Base-by-base conservation (phyloP, 2,797 vertebrate genomes). In the Microchirus variegatus region DNA sequence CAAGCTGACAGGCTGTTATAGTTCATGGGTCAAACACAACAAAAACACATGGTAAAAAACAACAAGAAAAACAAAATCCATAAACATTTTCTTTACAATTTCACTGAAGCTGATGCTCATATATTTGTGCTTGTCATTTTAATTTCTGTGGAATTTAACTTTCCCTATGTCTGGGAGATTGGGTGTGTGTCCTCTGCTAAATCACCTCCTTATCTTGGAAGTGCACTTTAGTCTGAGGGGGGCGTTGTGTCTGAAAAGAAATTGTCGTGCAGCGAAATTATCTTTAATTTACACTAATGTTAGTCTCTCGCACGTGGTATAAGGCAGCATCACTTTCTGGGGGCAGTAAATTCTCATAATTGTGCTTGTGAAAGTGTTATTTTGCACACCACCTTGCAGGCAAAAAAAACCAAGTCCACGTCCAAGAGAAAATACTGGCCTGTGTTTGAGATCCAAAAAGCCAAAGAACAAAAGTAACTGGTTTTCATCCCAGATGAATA, bases 341-440 rank as follows among this genome's bases (percentile, higher is more conserved):
- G 26, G 15, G 9, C 26, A 18, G 52, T 61, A 44, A 70, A 73
- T 64, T 63, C 45, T 68, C 66, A 75, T 60, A 62, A 78, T 69
- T 11, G 1, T 43, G 38, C 10, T 50, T 22, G 59, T 10, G 46
- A 52, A 50, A 35, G 12, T 53, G 14, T 48, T 48, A 66, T 74
- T 73, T 58, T 14, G 45, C 52, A 44, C 57, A 17, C 8, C 63
- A 26, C 59, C 60, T 65, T 19, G 0, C 46, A 47, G 51, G 46
- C 16, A 16, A 70, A 65, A 54, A 16, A 70, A 65, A 54, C 47
- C 22, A 46, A 43, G 17, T 54, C 57, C 5, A 12, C 26, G 17
- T 51, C 49, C 51, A 22, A 14, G 42, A 10, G 51, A 37, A 45
- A 68, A 52, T 52, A 40, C 15, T 8, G 36, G 13, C 31, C 26